Conservation (phyloP, 1,140 invertebrate species). For the Nasonia vitripennis region DNA sequence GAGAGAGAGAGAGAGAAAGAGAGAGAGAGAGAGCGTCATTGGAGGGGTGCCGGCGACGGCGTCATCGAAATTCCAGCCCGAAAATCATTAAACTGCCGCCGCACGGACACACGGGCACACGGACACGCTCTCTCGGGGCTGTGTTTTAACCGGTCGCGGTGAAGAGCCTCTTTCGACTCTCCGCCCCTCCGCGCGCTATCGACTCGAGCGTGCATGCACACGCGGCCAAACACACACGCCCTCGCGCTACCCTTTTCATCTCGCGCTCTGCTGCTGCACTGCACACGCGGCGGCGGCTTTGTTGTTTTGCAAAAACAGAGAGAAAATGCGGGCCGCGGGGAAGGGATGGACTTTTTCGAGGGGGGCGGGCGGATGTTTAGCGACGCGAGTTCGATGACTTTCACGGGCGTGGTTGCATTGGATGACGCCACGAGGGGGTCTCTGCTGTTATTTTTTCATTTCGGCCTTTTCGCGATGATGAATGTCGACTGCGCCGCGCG, state of each 20-base stretch:
- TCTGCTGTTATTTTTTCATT: slow-evolving; percentile 6
- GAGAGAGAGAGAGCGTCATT: slow-evolving; percentile 14
- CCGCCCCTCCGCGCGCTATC: slow-evolving; percentile 53
- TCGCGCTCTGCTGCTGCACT: background rate
- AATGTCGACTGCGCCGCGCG: background rate
- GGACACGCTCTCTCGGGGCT: slow-evolving; percentile 50
- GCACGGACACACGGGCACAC: slow-evolving; percentile 69
- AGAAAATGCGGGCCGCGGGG: background rate
- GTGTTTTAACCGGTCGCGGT: slow-evolving; percentile 33
- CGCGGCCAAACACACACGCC: slow-evolving; percentile 9
- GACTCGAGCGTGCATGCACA: slow-evolving; percentile 32
- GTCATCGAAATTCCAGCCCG: slow-evolving; percentile 73
- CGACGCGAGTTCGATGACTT: slow-evolving; percentile 17
- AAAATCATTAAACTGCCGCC: slow-evolving; percentile 70
- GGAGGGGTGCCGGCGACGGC: slow-evolving; percentile 37
- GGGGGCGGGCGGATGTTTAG: background rate
- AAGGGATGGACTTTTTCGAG: background rate
- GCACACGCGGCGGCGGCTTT: background rate
- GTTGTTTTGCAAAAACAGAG: slow-evolving; percentile 35
- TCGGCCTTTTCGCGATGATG: background rate
- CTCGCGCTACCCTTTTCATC: slow-evolving; percentile 38
- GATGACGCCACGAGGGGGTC: background rate
- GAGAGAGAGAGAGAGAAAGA: background rate
- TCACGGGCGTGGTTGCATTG: background rate
- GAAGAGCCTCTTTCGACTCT: slow-evolving; percentile 54